Base-by-base conservation (phyloP, 2,113 vertebrate species). In the Perca flavescens region DNA sequence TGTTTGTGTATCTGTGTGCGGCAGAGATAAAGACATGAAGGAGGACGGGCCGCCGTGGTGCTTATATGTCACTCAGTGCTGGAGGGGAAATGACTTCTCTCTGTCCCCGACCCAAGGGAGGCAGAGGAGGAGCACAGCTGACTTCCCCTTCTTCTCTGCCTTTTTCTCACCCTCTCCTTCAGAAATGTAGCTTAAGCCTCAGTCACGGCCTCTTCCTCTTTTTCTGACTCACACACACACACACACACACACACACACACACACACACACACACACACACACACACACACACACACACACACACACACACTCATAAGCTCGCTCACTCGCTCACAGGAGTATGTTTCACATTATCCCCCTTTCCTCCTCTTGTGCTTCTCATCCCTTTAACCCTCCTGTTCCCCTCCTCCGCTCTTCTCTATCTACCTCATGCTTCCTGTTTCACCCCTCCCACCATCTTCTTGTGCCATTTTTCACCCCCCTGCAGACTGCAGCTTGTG, bases 61-160 rank as follows among this genome's bases (percentile, higher is more conserved):
- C 93, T 83, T 93, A 90, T 92, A 92, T 93, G 91, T 93, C 92
- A 92, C 77, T 77, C 84, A 66, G 88, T 63, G 81, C 92, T 65
- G 36, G 80, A 80, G 88, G 93, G 88, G 78, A 22, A 68, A 75
- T 92, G 91, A 93, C 88, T 92, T 88, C 80, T 86, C 87, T 74
- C 81, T 69, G 83, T 88, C 82, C 80, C 50, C 68, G 40, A 76
- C 87, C 80, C 60, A 47, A 76, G 79, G 86, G 85, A 88, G 82
- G 83, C 64, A 61, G 82, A 72, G 90, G 74, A 79, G 77, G 84
- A 87, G 72, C 84, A 85, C 16, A 83, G 80, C 80, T 88, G 79
- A 86, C 83, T 89, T 88, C 85, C 74, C 75, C 71, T 58, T 54
- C 76, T 74, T 19, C 60, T 67, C 80, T 77, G 69, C 83, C 74